Evolutionary conservation across 2,797 vertebrate genomes (phyloP), one percentile per base, ranked within the genome.

Genomic region (Malacoraja senta): DNA sequence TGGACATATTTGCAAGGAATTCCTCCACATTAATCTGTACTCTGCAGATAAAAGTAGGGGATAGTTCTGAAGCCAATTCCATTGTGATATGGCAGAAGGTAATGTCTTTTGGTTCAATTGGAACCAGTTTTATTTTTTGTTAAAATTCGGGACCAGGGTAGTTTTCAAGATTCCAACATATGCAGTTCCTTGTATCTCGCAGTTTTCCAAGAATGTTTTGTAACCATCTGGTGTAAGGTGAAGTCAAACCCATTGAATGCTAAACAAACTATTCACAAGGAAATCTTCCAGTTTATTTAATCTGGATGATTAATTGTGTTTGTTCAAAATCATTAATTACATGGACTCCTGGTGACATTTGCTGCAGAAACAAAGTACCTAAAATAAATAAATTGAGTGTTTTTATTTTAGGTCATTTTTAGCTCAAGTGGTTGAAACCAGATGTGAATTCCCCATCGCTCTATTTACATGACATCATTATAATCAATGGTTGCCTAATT

Each of bases 281-380:
- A 91, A 91, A 38, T 91, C n/a, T 1, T 38, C 32, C 32, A 71
- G 86, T 32, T 38, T 91, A 21, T 91, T 35, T 91, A 91, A 71
- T 91, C 63, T 24, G 19, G 17, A 68, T 91, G 86, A 71, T 91
- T 35, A 91, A 72, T 91, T 71, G 65, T 91, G n/a, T 91, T 91
- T 91, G 63, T 91, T 71, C 86, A 91, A 63, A 63, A 91, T 91
- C n/a, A 91, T 91, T 91, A 91, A 91, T 91, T 68, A 63, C 86
- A 71, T 24, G 2, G 17, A 26, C 32, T 71, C n/a, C 65, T 72
- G 63, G 19, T 71, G 65, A 38, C 17, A 71, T 91, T 91, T 71
- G 65, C 61, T 38, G 17, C 17, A 91, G 32, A 71, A 71, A 86
- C 26, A 68, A 71, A 90, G 8, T n/a, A 68, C 63, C 86, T 63